phyloP scores from a whole-genome alignment of 2,113 vertebrate species.

The Diphyllodes magnificus region DNA sequence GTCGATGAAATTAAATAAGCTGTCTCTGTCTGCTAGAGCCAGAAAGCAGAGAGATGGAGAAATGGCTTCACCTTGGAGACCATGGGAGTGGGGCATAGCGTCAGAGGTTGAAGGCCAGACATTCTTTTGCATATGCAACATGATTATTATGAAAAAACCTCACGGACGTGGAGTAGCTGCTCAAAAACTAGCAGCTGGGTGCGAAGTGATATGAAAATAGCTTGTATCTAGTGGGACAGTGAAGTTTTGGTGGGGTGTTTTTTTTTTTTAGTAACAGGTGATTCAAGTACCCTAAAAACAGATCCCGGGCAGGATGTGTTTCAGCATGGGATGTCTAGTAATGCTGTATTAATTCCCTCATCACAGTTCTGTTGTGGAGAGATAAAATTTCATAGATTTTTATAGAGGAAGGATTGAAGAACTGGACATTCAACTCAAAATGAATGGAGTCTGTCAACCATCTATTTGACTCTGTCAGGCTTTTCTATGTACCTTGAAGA shows the following conservation, averaged over 20 bases:
- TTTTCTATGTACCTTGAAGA: background rate
- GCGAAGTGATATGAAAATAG: background rate
- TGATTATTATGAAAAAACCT: background rate
- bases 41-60: background rate
- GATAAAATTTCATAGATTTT: background rate
- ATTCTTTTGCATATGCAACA: background rate
- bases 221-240: background rate
- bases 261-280: background rate
- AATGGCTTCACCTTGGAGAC: background rate
- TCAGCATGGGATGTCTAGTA: background rate
- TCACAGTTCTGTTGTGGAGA: background rate
- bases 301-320: background rate
- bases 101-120: background rate
- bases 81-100: background rate
- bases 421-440: background rate
- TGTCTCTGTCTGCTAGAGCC: background rate
- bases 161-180: background rate
- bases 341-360: background rate
- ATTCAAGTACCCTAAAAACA: background rate
- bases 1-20: background rate
- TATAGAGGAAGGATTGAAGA: background rate
- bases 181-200: background rate
- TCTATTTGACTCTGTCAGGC: background rate
- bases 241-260: background rate
- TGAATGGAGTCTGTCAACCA: background rate